Conservation (phyloP, 2,797 vertebrate species). For the Enteromius paludinosus region DNA sequence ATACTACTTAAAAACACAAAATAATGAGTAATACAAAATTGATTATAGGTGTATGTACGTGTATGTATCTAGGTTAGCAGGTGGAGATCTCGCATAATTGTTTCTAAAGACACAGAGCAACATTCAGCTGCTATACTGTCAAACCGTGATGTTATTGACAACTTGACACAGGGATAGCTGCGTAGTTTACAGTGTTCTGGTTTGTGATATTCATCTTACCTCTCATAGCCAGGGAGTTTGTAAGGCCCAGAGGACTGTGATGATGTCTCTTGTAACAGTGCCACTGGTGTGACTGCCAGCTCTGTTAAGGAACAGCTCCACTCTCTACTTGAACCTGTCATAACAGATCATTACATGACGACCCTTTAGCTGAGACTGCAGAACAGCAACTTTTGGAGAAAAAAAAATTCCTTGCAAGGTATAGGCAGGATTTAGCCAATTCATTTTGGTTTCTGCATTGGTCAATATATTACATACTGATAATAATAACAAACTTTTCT, state of each 20-base stretch:
- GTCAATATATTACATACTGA: neutral
- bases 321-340: conserved; percentile 24
- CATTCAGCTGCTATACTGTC: neutral
- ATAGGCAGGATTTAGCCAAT: neutral
- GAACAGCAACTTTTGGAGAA: neutral
- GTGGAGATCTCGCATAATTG: conserved; percentile 40
- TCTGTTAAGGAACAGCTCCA: conserved; percentile 32
- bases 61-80: conserved; percentile 75
- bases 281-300: conserved; percentile 23
- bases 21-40: neutral
- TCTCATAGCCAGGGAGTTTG: conserved; percentile 28
- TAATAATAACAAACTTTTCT: neutral
- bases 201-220: conserved; percentile 19
- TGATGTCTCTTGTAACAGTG: conserved; percentile 38
- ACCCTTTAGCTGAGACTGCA: conserved; percentile 19
- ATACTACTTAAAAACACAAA: neutral
- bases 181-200: conserved; percentile 15
- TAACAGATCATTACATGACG: conserved; percentile 23
- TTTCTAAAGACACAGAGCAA: conserved; percentile 8
- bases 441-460: neutral
- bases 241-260: conserved; percentile 8
- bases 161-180: neutral
- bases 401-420: neutral
- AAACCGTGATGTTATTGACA: neutral
- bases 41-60: no score